A percentile compares a stretch with the other conserved stretches of the same genome.
Conservation (phyloP, 2,113 vertebrate species). For the Crotophaga sulcirostris region DNA sequence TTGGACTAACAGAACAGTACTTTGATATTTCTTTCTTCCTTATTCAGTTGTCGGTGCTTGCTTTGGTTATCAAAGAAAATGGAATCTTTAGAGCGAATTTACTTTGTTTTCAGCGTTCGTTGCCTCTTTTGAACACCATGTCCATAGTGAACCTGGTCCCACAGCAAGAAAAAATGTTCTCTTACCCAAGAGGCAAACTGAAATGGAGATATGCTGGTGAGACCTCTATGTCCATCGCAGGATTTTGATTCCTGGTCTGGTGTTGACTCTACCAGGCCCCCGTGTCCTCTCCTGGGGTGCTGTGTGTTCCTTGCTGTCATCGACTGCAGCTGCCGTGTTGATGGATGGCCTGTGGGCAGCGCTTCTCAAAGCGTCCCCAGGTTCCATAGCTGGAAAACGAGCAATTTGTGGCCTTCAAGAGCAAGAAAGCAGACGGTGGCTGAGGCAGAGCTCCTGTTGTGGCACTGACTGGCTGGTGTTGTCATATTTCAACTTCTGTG, state of each 20-base stretch:
- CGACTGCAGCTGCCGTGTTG: fast-evolving
- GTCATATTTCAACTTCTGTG: background rate
- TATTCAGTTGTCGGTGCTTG: background rate
- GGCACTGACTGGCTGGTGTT: background rate
- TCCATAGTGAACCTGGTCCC: background rate
- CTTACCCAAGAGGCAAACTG: background rate
- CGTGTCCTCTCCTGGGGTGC: background rate
- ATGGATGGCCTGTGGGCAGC: background rate
- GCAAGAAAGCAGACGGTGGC: background rate
- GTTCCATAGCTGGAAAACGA: background rate
- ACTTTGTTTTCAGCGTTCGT: background rate
- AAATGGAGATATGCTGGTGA: background rate
- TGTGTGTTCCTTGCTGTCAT: background rate
- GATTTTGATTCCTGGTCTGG: background rate
- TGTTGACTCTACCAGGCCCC: background rate
- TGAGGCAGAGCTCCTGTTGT: background rate
- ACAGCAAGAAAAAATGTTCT: background rate
- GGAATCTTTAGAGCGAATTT: background rate
- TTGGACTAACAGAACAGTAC: background rate
- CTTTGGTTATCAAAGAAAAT: background rate
- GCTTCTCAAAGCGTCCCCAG: background rate
- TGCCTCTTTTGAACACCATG: background rate
- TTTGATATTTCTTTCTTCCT: background rate
- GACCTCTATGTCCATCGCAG: background rate
- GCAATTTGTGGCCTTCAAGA: background rate